These are phyloP conservation scores for Athalia cordata DNA, from an alignment of 2,888 invertebrate species.

Conservation along the genomic window DNA sequence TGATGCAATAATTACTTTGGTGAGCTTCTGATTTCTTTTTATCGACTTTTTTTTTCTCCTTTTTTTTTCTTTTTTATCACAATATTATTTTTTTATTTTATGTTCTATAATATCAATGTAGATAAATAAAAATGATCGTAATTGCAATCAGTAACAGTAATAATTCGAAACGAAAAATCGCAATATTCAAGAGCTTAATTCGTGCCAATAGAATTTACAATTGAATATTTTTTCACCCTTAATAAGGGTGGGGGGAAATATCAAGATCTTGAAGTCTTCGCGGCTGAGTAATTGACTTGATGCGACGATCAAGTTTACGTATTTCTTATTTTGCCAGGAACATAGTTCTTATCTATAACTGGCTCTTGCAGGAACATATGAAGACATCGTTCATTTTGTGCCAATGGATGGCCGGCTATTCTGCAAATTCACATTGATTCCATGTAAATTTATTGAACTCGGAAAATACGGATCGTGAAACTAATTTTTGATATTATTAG, in stretches of 20 bases:
- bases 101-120: slow-evolving; percentile 33
- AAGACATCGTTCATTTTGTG: slow-evolving; percentile 98
- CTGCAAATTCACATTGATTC: slow-evolving; percentile 73
- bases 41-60: not conserved
- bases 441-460: slow-evolving; percentile 18
- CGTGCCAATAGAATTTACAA: slow-evolving; percentile 26
- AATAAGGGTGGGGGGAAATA: slow-evolving; percentile 17
- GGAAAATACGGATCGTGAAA: slow-evolving; percentile 6
- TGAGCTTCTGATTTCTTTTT: slow-evolving; percentile 17
- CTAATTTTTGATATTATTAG: not conserved
- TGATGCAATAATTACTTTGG: slow-evolving; percentile 28
- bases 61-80: slow-evolving; percentile 25
- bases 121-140: slow-evolving; percentile 33
- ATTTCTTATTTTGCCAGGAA: slow-evolving; percentile 99
- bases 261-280: slow-evolving; percentile 34
- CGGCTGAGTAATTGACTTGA: slow-evolving; percentile 27
- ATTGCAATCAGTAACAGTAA: slow-evolving; percentile 36
- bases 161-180: slow-evolving; percentile 30
- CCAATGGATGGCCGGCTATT: slow-evolving; percentile 98
- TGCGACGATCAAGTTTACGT: slow-evolving; percentile 77
- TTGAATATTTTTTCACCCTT: slow-evolving; percentile 10
- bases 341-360: slow-evolving; percentile 98
- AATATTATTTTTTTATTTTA: slow-evolving; percentile 33
- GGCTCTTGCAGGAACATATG: slow-evolving; percentile 99
- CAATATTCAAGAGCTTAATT: slow-evolving; percentile 35